phyloP scores from a whole-genome alignment of 53 echinoderm and acorn worm genomes.

The Actinopyga echinites region DNA sequence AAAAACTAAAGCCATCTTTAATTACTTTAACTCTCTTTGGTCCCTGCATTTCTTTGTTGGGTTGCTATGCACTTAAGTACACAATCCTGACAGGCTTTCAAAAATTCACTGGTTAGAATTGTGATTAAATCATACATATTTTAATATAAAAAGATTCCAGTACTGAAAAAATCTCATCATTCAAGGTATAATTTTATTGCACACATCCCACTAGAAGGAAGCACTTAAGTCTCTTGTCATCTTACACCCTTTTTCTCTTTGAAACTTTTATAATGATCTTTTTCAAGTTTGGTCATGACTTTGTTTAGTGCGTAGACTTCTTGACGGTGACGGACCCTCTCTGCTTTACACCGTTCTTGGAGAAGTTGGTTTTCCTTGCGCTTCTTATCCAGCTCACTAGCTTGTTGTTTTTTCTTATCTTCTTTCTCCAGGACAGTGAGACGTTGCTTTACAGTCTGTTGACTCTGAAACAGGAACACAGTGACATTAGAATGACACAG shows the following conservation, averaged over 20 bases:
- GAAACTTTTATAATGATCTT: slow-evolving; percentile 69
- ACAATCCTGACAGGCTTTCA: too few relatives aligned
- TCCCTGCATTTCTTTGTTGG: too few relatives aligned
- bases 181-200: too few relatives aligned
- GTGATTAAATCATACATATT: too few relatives aligned
- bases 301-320: slow-evolving; percentile 97
- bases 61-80: too few relatives aligned
- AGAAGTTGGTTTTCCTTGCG: slow-evolving; percentile 66
- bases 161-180: too few relatives aligned
- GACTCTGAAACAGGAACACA: slow-evolving; percentile 64
- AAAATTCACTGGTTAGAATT: too few relatives aligned
- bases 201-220: too few relatives aligned
- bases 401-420: slow-evolving; percentile 67
- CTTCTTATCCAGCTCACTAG: slow-evolving; percentile 64
- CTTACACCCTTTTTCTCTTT: slow-evolving; percentile 48
- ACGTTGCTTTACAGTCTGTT: slow-evolving; percentile 77
- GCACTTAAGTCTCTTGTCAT: not conserved
- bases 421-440: slow-evolving; percentile 70
- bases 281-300: slow-evolving; percentile 89
- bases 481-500: not conserved
- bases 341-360: slow-evolving; percentile 43
- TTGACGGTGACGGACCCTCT: slow-evolving; percentile 74
- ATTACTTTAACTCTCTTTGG: too few relatives aligned
- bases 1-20: too few relatives aligned
- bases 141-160: too few relatives aligned